Evolutionary conservation across 2,888 invertebrate genomes (phyloP), one percentile per base, ranked within the genome.

Genomic region (Eupithecia vulgata): DNA sequence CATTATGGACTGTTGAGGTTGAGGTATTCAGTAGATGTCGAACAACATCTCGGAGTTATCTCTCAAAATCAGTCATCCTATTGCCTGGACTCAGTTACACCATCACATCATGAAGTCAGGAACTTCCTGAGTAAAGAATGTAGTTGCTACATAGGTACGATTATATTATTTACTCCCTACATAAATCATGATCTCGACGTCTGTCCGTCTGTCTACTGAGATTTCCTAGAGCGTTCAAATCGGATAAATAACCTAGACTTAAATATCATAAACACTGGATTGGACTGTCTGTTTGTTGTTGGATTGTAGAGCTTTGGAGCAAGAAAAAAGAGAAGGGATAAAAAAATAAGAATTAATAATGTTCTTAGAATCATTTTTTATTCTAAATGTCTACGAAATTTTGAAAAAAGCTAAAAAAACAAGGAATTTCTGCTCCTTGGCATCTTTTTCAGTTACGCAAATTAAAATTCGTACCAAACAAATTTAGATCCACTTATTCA

Each of bases 151-250:
- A 25, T 57, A 57, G 8, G n/a, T 25, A 13, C 5, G 21, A 25
- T 30, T 59, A 13, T 59, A 25, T 59, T 25, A 30, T 59, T 59
- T 59, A 59, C 30, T 59, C 12, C 13, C 25, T 25, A 65, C 59
- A 72, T 45, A 61, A 72, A 75, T 75, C 72, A 75, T 72, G 72
- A 72, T 75, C 70, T 59, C 65, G 75, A 72, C 70, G 57, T 75
- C 72, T 70, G 72, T 72, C 75, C 40, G 57, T 61, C 52, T 13
- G 67, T 70, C 70, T 70, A 70, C 67, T 70, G 48, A 34, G 17
- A 25, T 25, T 80, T 84, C 84, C 82, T 72, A 77, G 72, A 80
- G 86, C 86, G 80, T 82, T 84, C 85, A 87, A 88, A 88, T 89
- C 85, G 82, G 81, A 82, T 88, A 85, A 89, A 88, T 83, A 84